These are phyloP conservation scores for Leucoraja ocellata DNA, from an alignment of 2,797 vertebrate genomes.

Conservation along the genomic window DNA sequence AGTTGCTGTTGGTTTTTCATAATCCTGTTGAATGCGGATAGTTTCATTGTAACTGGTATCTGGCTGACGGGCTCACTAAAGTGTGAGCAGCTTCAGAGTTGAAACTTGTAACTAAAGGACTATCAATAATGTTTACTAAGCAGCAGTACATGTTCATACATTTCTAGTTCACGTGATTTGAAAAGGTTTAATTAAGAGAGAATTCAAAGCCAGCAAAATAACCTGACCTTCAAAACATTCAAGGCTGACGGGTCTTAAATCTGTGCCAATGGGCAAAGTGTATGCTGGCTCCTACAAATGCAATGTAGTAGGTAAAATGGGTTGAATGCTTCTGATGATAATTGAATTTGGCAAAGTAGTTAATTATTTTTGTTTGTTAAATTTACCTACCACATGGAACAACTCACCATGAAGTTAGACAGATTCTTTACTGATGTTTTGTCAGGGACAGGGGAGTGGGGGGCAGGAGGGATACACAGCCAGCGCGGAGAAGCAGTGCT, in stretches of 20 bases:
- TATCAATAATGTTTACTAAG: neutral
- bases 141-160: neutral
- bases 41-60: no score
- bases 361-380: neutral
- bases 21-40: no score
- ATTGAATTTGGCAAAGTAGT: neutral
- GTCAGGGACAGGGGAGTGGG: neutral
- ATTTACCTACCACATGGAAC: neutral
- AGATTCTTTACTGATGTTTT: neutral
- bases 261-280: neutral
- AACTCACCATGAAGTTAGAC: neutral
- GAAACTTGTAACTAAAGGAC: neutral
- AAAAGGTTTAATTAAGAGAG: neutral
- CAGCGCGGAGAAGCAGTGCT: no score
- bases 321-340: neutral
- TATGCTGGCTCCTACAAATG: neutral
- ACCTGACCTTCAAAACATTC: neutral
- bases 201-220: neutral
- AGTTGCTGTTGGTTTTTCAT: no score
- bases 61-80: neutral
- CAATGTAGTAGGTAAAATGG: neutral
- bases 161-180: neutral
- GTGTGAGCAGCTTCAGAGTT: neutral
- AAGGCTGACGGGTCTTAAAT: neutral
- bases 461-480: no score